Evolutionary conservation across 1,140 invertebrate species (phyloP).

Genomic region (Acromyrmex charruanus): DNA sequence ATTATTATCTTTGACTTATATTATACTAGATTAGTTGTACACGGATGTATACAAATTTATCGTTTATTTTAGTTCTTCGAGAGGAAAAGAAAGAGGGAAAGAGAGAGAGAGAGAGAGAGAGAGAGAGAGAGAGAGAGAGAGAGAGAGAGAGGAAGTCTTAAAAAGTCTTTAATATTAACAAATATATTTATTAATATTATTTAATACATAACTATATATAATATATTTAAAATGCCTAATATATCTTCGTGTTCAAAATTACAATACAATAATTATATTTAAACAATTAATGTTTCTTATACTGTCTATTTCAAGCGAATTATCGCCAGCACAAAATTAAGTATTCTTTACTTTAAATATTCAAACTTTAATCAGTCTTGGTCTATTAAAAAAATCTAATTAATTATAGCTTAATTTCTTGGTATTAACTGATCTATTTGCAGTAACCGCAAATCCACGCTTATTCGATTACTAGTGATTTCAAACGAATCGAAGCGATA

Average conservation of each 20-base stretch:
- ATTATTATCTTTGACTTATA: no score
- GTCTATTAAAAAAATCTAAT: background rate
- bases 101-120: no score
- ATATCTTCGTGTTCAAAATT: background rate
- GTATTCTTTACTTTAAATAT: background rate
- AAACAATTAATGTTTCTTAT: background rate
- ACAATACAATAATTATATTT: background rate
- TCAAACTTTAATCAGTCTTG: background rate
- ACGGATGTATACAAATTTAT: no score
- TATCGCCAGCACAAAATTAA: background rate
- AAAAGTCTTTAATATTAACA: background rate
- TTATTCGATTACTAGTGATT: conserved; percentile 3
- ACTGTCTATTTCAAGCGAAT: background rate
- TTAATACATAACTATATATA: background rate
- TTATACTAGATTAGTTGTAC: background rate
- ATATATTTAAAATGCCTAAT: background rate
- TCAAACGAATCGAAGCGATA: background rate
- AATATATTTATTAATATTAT: no score
- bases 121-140: no score
- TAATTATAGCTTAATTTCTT: background rate
- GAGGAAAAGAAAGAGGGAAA: no score
- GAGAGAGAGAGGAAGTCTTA: no score
- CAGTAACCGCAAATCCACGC: background rate
- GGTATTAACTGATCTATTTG: background rate
- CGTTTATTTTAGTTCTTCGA: background rate